Base-by-base conservation (phyloP, 2,113 vertebrate species). In the Pimephales promelas region DNA sequence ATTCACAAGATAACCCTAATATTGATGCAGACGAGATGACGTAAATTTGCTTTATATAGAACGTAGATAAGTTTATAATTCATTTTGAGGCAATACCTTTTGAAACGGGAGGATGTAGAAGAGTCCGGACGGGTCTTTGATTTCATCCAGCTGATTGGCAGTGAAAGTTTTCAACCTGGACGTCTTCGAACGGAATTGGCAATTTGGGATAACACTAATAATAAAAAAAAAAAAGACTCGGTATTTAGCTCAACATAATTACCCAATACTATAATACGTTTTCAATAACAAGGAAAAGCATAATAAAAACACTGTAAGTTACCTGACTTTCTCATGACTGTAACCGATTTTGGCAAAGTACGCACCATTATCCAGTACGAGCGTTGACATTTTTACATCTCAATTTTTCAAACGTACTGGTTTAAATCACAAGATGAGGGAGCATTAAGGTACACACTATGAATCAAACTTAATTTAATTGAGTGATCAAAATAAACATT, bases 81-180 rank as follows among this genome's bases (percentile, higher is more conserved):
- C 18, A 61, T 66, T 6, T 24, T 2, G 1, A 20, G 14, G 14
- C 71, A 0, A 92, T 90, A 99, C 98, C 95, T 99, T 99, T 87
- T 99, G 98, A 92, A 96, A 99, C 9, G 98, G 98, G 4, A 99
- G 96, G 70, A 99, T 99, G 86, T 97, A 99, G 88, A 98, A 99
- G 28, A 99, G 96, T 10, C 98, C 98, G 2, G 98, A 99, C 0
- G 97, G 98, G 86, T 99, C 98, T 90, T 99, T 99, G 89, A 99
- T 97, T 93, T 99, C 98, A 87, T 99, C 98, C 31, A 99, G 93
- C 85, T 99, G 98, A 87, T 97, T 99, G 83, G 98, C 97, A 0
- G 98, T 99, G 86, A 98, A 99, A 1, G 98, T 99, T 94, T 99
- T 99, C 88, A 99, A 89, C 73, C 98, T 95, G 26, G 97, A 97